Evolutionary conservation across 2,113 vertebrate species (phyloP), one percentile per base, ranked within the genome.

Genomic region (Calidris pygmaea): DNA sequence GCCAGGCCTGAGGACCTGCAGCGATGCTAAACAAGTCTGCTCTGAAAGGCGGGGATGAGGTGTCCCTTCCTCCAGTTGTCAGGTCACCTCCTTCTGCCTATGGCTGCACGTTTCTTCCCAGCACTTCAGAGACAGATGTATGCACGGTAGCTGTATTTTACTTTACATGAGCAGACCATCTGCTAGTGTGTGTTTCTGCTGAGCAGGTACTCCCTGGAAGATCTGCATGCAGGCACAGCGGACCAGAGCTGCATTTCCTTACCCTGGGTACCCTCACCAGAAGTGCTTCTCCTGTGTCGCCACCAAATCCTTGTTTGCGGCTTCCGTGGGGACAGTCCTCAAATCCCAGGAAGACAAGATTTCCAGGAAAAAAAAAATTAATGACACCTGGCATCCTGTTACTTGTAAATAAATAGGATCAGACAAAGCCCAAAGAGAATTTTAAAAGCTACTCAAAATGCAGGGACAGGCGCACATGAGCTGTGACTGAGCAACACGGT

Each of bases 1-100:
- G 68, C 63, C 62, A 77, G 13, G 29, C 4, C 29, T 6, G 72
- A 73, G 76, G 48, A 52, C 10, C 1, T 0, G 21, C 59, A 24
- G 65, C 0, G 4, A 48, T 23, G 26, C 50, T 14, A 0, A 56
- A 47, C 34, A 16, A 7, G 45, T 1, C 21, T 12, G 3, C 37
- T 7, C 55, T 14, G 78, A 34, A 2, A 2, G 30, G 53, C 5
- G 0, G 23, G 12, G 1, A 18, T 0, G 3, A 50, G n/a, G 2
- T 32, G 76, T 45, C 53, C 48, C 43, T 56, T 71, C 12, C 55
- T 53, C 43, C 1, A 3, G 16, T 3, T 22, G 19, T 5, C 74
- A 29, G 63, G 35, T 45, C 75, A 47, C 18, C 2, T n/a, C 63
- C 43, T 37, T 30, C 56, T 26, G 59, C 66, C 58, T 52, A 12